Evolutionary conservation across 2,113 vertebrate genomes (phyloP), one percentile per base, ranked within the genome.

Genomic region (Baryphthengus martii): DNA sequence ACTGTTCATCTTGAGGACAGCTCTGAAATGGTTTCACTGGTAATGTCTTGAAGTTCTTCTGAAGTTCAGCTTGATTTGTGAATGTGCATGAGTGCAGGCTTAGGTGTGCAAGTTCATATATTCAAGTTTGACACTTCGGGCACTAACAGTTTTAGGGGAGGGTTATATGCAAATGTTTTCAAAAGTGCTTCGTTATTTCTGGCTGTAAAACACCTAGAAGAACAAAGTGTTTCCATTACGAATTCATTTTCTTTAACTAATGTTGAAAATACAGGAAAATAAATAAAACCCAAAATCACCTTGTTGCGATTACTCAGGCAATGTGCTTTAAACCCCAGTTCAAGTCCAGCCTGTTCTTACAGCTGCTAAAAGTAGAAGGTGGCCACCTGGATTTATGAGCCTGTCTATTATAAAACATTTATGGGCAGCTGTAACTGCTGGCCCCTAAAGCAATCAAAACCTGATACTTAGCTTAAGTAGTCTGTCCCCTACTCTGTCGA

Each of bases 401-500:
- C 49, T 89, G 82, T 80, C 45, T 77, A 75, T 88, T 97, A 92
- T 68, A 88, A 81, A 93, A 66, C 63, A 78, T 94, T 95, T 96
- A 94, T 84, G 40, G 59, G 62, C n/a, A 83, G 80, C 31, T 56
- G 13, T 76, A 97, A 96, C 83, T 59, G 71, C 37, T 70, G 71
- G 55, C 65, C 77, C 81, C 87, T 93, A 92, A 83, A 91, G 91
- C 81, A 96, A 94, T 77, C 74, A 53, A 89, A 97, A 86, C 25
- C 72, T 95, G 86, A 62, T 96, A 89, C 95, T 97, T 96, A 96
- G 88, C 75, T 96, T 75, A 75, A 97, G 44, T 73, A 91, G 56
- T 86, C 49, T 44, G 21, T 86, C 67, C 58, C 17, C 40, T 82
- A 35, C 74, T 63, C 61, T 96, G 72, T 67, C 81, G 85, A 88